A percentile compares a stretch with the other conserved stretches of the same genome.
Conservation (phyloP, 2,797 vertebrate genomes). For the Channallabes apus region DNA sequence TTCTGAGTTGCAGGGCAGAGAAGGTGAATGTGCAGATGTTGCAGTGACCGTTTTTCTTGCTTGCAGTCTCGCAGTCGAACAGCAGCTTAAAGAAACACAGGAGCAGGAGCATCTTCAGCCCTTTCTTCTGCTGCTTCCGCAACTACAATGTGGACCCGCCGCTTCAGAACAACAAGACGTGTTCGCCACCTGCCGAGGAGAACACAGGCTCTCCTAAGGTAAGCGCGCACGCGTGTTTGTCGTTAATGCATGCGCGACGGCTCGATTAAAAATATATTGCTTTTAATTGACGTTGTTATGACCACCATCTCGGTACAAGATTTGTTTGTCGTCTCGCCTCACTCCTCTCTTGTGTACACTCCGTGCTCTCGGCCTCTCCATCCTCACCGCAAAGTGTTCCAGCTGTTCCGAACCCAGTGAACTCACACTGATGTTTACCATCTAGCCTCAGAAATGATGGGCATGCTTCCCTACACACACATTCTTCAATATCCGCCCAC, state of each 20-base stretch:
- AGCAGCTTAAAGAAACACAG: constrained; percentile 96
- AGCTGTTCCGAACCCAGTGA: constrained; percentile 79
- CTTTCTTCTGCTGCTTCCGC: constrained; percentile 98
- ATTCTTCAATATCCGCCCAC: constrained; percentile 72
- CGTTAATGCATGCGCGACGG: not conserved
- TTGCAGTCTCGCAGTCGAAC: constrained; percentile 89
- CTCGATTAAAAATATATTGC: not conserved
- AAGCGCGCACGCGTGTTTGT: constrained; percentile 46
- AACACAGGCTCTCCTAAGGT: constrained; percentile 94
- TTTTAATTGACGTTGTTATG: not conserved
- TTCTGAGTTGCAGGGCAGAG: constrained; percentile 54
- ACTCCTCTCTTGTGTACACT: constrained; percentile 51
- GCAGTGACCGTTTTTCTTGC: constrained; percentile 37
- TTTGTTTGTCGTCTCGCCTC: constrained; percentile 54
- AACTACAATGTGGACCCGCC: constrained; percentile 91
- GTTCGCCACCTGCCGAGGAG: constrained; percentile 86
- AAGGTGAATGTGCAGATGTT: constrained; percentile 54
- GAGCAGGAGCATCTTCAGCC: constrained; percentile 93
- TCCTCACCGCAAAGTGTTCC: constrained; percentile 74
- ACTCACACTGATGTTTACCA: constrained; percentile 77
- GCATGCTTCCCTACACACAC: constrained; percentile 69
- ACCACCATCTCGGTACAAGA: constrained; percentile 44
- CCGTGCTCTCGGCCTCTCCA: constrained; percentile 54
- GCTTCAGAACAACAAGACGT: constrained; percentile 81
- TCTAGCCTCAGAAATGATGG: constrained; percentile 72